Base-by-base conservation (phyloP, 2,113 vertebrate species). In the Mellivora capensis region DNA sequence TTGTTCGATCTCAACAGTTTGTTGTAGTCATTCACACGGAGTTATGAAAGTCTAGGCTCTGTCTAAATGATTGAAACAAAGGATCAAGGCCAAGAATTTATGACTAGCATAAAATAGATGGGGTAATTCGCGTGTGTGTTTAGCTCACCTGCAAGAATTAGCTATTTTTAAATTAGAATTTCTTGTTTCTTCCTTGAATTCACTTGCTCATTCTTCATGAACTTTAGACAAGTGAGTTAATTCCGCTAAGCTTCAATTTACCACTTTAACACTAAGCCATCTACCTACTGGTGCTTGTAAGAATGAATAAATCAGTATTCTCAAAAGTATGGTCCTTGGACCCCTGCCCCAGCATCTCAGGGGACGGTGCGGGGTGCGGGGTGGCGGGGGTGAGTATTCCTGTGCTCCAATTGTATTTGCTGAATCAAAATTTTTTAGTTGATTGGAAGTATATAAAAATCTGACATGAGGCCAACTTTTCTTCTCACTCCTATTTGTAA, bases 31-130 rank as follows among this genome's bases (percentile, higher is more conserved):
- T 88, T 96, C 31, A 47, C 54, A 57, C 39, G 21, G 49, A 87
- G 64, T 91, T 86, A 54, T 2, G 31, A 54, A 95, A 89, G 18
- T 89, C 59, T 89, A 83, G 59, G 7, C 77, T 87, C 62, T 96
- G 85, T 93, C 90, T 96, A 72, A 61, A 76, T 86, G 83, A 89
- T 18, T 62, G 79, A 87, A 61, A 76, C 52, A 88, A 76, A 89
- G 61, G 18, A 29, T 80, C 13, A 85, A 94, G 37, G 20, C 59
- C 34, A 90, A 42, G 76, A 69, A 72, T 85, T 88, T 64, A 88
- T 42, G 44, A 90, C 42, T 31, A 39, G 9, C 21, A 9, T 62
- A 87, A 95, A 64, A 92, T 34, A 74, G 71, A 62, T 69, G 34
- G 49, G 37, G 20, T 71, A n/a, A 91, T 80, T 54, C 76, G 18